Conservation (phyloP, 2,113 vertebrate genomes). For the Cygnus atratus region DNA sequence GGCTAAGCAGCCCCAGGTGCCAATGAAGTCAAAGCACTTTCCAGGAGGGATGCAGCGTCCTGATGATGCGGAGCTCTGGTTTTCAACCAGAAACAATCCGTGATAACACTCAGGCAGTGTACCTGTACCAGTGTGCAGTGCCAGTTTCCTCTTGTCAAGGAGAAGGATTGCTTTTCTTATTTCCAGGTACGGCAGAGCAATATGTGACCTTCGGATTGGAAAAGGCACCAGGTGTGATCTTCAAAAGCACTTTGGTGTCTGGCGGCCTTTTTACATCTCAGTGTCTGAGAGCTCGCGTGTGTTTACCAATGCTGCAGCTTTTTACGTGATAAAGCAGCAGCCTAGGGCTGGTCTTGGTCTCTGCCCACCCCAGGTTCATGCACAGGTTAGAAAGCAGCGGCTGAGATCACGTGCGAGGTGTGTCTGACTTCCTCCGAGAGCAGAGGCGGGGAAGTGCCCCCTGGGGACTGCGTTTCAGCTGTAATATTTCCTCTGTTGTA, state of each 20-base stretch:
- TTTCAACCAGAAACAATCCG: background rate
- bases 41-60: background rate
- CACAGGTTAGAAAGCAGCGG: background rate
- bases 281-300: background rate
- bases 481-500: slow-evolving; percentile 51
- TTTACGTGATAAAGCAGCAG: background rate
- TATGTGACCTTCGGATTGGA: background rate
- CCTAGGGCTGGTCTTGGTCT: background rate
- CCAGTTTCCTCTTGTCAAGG: background rate
- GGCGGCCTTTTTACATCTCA: background rate
- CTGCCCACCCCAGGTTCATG: background rate
- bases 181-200: background rate
- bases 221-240: background rate
- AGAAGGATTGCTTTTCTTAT: background rate
- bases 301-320: background rate
- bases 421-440: background rate
- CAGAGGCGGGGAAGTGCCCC: background rate
- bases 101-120: background rate
- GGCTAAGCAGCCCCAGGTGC: background rate
- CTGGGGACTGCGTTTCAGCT: background rate
- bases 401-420: slow-evolving; percentile 13
- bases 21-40: background rate
- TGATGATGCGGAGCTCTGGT: background rate
- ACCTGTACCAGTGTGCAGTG: background rate
- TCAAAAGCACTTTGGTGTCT: background rate